These are phyloP conservation scores for Ctenoplectra terminalis DNA, from an alignment of 1,140 invertebrate genomes.

Conservation along the genomic window DNA sequence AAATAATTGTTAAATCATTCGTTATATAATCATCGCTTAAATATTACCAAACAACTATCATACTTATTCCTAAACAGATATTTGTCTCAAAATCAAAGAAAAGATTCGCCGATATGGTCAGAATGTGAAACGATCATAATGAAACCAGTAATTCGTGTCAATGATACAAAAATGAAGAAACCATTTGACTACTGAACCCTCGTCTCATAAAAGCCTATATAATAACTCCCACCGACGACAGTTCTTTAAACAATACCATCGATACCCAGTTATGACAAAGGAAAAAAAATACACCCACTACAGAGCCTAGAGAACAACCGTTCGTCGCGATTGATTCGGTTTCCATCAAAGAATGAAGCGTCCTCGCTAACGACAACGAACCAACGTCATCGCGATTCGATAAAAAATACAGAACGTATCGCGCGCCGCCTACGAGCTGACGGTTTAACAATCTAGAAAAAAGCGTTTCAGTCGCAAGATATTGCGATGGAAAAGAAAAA, in stretches of 20 bases:
- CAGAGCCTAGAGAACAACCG: not conserved
- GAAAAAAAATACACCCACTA: not conserved
- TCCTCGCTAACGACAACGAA: not conserved
- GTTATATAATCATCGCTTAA: no score
- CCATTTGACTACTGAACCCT: not conserved
- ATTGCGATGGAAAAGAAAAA: conserved; percentile 24
- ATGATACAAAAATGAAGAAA: not conserved
- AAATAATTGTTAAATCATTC: no score
- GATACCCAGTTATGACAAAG: no score
- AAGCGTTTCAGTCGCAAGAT: conserved; percentile 48
- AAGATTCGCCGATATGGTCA: not conserved
- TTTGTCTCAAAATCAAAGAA: not conserved
- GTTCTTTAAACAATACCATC: not conserved
- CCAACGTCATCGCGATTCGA: conserved; percentile 3
- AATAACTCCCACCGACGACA: not conserved
- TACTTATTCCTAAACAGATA: no score
- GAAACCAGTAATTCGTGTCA: not conserved
- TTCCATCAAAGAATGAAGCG: not conserved
- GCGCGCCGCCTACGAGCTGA: conserved; percentile 13
- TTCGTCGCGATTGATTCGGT: not conserved
- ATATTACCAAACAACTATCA: no score
- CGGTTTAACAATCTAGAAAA: conserved; percentile 44
- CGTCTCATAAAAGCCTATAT: not conserved
- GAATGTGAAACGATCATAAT: not conserved
- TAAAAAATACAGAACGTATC: not conserved